phyloP scores from a whole-genome alignment of 2,113 vertebrate genomes.

The Leiothrix lutea region DNA sequence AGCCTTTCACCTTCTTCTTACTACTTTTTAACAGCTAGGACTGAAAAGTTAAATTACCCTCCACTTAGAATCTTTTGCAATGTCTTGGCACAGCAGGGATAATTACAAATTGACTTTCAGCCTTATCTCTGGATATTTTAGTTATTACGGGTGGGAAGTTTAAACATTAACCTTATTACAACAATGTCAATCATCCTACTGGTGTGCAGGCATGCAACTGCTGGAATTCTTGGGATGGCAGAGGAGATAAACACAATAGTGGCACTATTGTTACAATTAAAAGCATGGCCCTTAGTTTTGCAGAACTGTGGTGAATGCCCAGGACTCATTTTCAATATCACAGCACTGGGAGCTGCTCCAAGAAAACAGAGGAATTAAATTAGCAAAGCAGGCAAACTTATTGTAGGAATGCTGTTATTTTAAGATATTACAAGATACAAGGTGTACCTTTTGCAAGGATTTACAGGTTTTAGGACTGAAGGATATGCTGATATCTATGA shows the following conservation, averaged over 20 bases:
- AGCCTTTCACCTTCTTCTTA: not conserved
- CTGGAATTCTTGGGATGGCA: slow-evolving; percentile 40
- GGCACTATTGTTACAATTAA: not conserved
- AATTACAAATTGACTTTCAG: slow-evolving; percentile 60
- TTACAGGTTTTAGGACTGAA: not conserved
- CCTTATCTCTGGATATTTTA: slow-evolving; percentile 59
- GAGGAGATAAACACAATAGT: slow-evolving; percentile 32
- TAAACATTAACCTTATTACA: slow-evolving; percentile 67
- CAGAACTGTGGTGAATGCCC: not conserved
- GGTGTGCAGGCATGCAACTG: slow-evolving; percentile 29
- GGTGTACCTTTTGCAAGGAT: not conserved
- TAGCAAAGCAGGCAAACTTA: not conserved
- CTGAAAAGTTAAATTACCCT: slow-evolving; percentile 34
- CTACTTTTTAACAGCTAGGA: not conserved
- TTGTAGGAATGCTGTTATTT: not conserved
- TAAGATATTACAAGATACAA: not conserved
- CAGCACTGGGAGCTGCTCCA: not conserved
- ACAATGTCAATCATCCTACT: slow-evolving; percentile 46
- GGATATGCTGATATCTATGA: not conserved
- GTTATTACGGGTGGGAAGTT: slow-evolving; percentile 52
- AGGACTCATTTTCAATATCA: not conserved
- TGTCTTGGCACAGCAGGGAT: slow-evolving; percentile 28
- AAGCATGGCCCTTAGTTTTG: not conserved
- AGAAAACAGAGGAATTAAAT: not conserved
- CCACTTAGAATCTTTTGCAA: slow-evolving; percentile 47